phyloP scores from a whole-genome alignment of 2,888 invertebrate species.

The Seira sanloemensis region DNA sequence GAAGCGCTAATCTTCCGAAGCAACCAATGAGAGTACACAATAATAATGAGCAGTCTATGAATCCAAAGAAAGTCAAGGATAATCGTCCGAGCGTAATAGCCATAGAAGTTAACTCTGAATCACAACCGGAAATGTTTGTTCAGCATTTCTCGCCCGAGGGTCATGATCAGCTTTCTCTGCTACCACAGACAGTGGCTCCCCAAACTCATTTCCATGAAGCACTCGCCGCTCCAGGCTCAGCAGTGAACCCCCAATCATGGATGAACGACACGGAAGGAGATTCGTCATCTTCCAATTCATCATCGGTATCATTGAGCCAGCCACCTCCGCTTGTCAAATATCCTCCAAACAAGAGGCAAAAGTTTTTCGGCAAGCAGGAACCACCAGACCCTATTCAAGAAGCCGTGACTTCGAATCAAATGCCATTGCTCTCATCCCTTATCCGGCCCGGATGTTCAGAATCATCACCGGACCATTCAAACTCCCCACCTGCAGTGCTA shows the following conservation, averaged over 20 bases:
- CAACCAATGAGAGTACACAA: constrained; percentile 65
- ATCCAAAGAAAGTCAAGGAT: not conserved
- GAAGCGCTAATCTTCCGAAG: constrained; percentile 29
- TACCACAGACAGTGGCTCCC: not conserved
- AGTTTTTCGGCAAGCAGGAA: not conserved
- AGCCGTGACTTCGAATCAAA: constrained; percentile 36
- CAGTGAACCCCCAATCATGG: constrained; percentile 3
- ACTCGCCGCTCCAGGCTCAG: not conserved
- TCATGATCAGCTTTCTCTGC: not conserved
- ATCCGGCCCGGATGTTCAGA: constrained; percentile 69
- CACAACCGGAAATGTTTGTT: not conserved
- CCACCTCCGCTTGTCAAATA: constrained; percentile 31
- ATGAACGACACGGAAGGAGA: not conserved
- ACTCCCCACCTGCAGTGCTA: constrained; percentile 7
- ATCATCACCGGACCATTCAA: constrained; percentile 47
- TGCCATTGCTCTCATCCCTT: constrained; percentile 70
- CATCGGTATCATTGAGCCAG: constrained; percentile 1
- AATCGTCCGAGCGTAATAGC: not conserved
- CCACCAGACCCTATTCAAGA: not conserved
- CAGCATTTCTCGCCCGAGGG: not conserved
- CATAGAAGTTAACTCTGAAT: not conserved
- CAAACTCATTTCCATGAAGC: too few species aligned
- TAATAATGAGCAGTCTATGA: not conserved
- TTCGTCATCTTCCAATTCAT: constrained; percentile 8
- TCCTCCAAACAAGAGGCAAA: constrained; percentile 35